Conservation (phyloP, 1,140 invertebrate species). For the Neodiprion pinetum region DNA sequence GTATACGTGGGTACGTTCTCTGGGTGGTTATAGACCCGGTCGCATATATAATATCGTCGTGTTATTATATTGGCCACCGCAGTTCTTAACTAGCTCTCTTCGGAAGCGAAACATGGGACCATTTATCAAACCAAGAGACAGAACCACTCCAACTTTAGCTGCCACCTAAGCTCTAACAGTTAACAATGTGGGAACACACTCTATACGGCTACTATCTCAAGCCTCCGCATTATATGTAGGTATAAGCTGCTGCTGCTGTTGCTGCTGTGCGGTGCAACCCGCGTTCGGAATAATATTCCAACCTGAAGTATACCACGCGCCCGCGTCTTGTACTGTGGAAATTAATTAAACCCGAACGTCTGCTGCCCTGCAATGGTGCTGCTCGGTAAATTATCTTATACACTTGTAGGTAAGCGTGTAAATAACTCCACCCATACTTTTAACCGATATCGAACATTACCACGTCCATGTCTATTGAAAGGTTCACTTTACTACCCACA, state of each 20-base stretch:
- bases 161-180: slow-evolving; percentile 33
- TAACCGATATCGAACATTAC: no score
- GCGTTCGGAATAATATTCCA: neutral
- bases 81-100: slow-evolving; percentile 27
- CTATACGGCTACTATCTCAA: no score
- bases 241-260: no score
- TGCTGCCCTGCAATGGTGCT: no score
- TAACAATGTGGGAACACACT: slow-evolving; percentile 37
- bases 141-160: slow-evolving; percentile 28
- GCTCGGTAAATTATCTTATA: no score
- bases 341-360: neutral
- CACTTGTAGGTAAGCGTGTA: no score
- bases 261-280: neutral
- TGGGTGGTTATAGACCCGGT: neutral
- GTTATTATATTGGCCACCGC: slow-evolving; percentile 8
- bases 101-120: slow-evolving; percentile 25
- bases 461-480: no score
- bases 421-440: no score
- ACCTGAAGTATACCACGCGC: neutral
- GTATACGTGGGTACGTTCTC: no score
- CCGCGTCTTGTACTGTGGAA: neutral
- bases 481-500: no score
- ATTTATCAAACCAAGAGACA: slow-evolving; percentile 37
- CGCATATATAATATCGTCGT: neutral
- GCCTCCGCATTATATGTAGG: no score